Evolutionary conservation across 2,797 vertebrate genomes (phyloP), one percentile per base, ranked within the genome.

Genomic region (Pelodytes ibericus): DNA sequence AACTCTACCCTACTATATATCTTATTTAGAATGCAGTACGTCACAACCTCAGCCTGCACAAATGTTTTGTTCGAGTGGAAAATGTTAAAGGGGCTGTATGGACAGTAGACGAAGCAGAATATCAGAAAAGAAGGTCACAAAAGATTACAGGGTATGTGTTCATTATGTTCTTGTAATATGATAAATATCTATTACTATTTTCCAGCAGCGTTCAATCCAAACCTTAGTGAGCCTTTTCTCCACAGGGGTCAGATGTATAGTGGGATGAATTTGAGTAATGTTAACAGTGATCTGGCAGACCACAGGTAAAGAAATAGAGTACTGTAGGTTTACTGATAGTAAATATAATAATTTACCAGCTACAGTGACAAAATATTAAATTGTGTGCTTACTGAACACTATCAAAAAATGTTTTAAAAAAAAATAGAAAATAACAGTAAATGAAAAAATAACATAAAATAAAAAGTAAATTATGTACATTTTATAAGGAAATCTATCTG

Each of bases 51-150:
- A 99, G 97, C 85, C 95, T 99, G 92, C 97, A 99, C 94, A 99
- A 99, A 91, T 99, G 97, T 96, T 99, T 99, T 90, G 97, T 99
- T 91, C 95, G 97, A 70, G 97, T 99, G 87, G 97, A 99, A 93
- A 99, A 99, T 82, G 97, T 99, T 88, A 98, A 99, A 91, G 97
- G 97, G 82, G 97, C 97, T 67, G 97, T 99, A 83, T 99, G 97
- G 97, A 99, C 97, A 64, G 97, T 99, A 83, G 97, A 99, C 62
- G 97, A 99, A 92, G 90, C 97, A 91, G 97, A 99, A 88, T 99
- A 98, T 93, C 97, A 99, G 92, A 99, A 98, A 90, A 94, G 97
- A 91, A 94, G 97, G 89, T 98, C 97, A 85, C 97, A 99, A 90
- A 99, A 99, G 93, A 99, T 99, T 93, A 99, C 97, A 84, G 97